These are phyloP conservation scores for Bryconaethiops microstoma DNA, from an alignment of 2,797 vertebrate species.

Conservation along the genomic window DNA sequence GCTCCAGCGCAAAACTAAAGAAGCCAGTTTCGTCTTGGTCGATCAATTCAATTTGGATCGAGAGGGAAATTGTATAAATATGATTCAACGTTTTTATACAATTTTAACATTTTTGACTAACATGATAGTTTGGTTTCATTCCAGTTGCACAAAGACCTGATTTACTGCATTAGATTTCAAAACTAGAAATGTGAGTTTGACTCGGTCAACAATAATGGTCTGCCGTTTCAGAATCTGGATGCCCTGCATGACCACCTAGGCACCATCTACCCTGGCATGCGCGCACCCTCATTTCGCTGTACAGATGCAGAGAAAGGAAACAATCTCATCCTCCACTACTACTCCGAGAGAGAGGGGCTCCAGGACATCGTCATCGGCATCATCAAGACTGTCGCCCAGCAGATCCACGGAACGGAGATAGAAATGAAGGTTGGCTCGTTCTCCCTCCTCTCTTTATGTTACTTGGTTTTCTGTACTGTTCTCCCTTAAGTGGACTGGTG, in stretches of 20 bases:
- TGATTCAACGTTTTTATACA: too few relatives aligned
- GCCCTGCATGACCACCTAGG: conserved; percentile 97
- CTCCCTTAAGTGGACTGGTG: too few relatives aligned
- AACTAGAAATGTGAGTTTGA: neutral
- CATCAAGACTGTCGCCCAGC: conserved; percentile 97
- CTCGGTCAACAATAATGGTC: neutral
- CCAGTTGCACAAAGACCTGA: too few relatives aligned
- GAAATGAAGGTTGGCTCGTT: conserved; percentile 91
- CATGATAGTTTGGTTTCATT: too few relatives aligned
- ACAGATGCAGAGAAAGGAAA: conserved; percentile 97
- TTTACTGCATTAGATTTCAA: too few relatives aligned
- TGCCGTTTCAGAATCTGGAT: conserved; percentile 87
- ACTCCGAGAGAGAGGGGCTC: conserved; percentile 96
- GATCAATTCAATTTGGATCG: too few relatives aligned
- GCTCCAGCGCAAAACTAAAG: too few relatives aligned
- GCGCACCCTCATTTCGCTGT: conserved; percentile 96
- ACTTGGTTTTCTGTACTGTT: too few relatives aligned
- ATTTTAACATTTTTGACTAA: too few relatives aligned
- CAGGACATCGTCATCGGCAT: conserved; percentile 99
- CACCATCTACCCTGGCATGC: conserved; percentile 98
- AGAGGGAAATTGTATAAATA: too few relatives aligned
- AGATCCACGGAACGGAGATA: conserved; percentile 97
- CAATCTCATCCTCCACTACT: conserved; percentile 97
- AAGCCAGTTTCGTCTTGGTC: too few relatives aligned
- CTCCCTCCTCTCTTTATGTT: neutral